Evolutionary conservation across 2,888 invertebrate species (phyloP), one percentile per base, ranked within the genome.

Genomic region (Melipona beecheii): DNA sequence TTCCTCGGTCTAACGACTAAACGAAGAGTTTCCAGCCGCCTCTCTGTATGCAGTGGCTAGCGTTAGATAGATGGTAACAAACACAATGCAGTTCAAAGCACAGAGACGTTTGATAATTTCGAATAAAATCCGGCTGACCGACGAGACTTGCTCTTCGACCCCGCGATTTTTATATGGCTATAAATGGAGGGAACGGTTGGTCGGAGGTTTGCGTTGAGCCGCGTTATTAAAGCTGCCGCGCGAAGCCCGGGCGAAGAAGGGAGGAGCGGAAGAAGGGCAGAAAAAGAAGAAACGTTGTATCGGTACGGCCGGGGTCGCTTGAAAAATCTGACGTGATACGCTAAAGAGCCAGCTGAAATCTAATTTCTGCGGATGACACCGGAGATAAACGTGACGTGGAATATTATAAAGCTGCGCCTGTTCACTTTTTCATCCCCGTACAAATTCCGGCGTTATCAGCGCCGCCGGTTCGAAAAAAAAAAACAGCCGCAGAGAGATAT

Each of bases 301-400:
- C 84, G 60, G 71, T 15, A n/a, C 56, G 52, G 27, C 21, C 21
- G 31, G 9, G 15, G 36, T 62, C 65, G 75, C 50, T 21, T n/a
- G 75, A 70, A 74, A 83, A 83, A 69, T 76, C 70, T 60, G 73
- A 54, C 71, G 73, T 58, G 75, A 52, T 56, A 68, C 72, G 80
- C 19, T 73, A 71, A 82, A 77, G 75, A 54, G 62, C 66, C 52
- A 56, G 36, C 36, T 78, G 79, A 84, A 84, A 86, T 75, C 79
- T 86, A 87, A 87, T 87, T 86, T 82, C 86, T 86, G 87, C 75
- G 82, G 80, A 82, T 86, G 87, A 87, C 87, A 86, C 74, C 75
- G 79, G 75, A 84, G 86, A 86, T 86, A 83, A 85, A 66, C 75
- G 69, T 72, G 77, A 73, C 69, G 49, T 49, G 72, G 70, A 64